Evolutionary conservation across 2,888 invertebrate genomes (phyloP).

Genomic region (Ornithoptera priamus): DNA sequence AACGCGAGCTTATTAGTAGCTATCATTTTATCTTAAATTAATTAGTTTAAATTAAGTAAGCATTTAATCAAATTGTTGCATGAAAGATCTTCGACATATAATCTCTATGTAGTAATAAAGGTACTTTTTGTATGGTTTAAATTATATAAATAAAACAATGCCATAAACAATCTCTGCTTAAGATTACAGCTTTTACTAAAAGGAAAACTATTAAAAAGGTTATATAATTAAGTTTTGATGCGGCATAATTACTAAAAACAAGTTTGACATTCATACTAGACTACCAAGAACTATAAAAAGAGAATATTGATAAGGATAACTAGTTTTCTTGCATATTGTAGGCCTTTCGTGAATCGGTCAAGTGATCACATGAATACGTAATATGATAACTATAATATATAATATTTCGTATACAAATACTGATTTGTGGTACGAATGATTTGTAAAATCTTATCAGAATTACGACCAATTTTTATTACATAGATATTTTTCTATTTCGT

Average conservation of each 20-base stretch:
- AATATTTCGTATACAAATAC: neutral
- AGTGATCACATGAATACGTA: neutral
- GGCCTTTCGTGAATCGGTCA: conserved; percentile 1
- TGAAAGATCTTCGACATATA: no score
- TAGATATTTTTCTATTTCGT: neutral
- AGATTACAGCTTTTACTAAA: neutral
- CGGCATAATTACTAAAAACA: neutral
- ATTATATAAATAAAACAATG: no score
- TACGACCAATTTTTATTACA: neutral
- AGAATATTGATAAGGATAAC: conserved; percentile 1
- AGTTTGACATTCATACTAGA: neutral
- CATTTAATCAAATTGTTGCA: no score
- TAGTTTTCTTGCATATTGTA: conserved; percentile 2
- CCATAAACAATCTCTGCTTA: neutral
- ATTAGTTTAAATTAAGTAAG: no score
- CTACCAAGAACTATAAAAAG: neutral
- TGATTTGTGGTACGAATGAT: neutral
- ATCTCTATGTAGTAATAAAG: no score
- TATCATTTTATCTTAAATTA: no score
- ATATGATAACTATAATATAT: neutral
- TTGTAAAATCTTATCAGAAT: neutral
- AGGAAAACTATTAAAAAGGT: neutral
- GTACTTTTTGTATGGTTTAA: no score
- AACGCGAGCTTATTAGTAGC: no score
- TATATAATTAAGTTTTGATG: neutral